A percentile compares a stretch with the other conserved stretches of the same genome.
phyloP scores from a whole-genome alignment of 2,113 vertebrate species.

The Progne subis region DNA sequence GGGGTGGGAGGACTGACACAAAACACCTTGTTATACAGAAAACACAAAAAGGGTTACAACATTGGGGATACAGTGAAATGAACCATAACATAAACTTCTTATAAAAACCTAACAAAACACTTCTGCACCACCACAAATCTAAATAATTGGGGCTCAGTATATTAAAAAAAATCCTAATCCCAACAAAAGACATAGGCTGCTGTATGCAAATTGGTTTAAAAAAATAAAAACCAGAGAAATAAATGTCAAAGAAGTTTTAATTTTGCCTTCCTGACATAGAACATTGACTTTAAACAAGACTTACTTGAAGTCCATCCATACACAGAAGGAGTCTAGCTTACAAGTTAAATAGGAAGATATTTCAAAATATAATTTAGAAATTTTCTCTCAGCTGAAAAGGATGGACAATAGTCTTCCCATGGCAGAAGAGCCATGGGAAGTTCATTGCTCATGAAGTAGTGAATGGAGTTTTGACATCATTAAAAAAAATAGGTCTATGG shows the following conservation, averaged over 20 bases:
- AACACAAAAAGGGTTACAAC: too few species aligned
- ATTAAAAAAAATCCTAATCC: neutral
- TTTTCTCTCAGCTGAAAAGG: neutral
- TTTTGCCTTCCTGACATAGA: neutral
- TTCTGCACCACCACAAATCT: neutral
- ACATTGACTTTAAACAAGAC: neutral
- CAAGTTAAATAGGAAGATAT: neutral
- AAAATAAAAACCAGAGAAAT: neutral
- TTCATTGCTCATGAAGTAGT: neutral
- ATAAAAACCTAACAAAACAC: too few species aligned
- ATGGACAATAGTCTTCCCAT: neutral
- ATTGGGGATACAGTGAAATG: too few species aligned
- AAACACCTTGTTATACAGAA: too few species aligned
- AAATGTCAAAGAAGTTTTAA: neutral
- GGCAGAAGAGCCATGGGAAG: neutral
- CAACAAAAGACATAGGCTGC: rapidly evolving
- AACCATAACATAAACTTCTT: too few species aligned
- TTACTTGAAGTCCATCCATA: neutral
- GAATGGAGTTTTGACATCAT: too few species aligned
- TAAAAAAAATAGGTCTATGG: neutral
- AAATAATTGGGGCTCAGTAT: neutral
- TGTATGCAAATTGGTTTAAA: neutral
- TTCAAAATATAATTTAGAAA: neutral
- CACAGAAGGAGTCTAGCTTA: neutral
- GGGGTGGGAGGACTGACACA: too few species aligned